These are phyloP conservation scores for Drosophila subquinaria DNA, from an alignment of 2,888 invertebrate genomes.

Conservation along the genomic window DNA sequence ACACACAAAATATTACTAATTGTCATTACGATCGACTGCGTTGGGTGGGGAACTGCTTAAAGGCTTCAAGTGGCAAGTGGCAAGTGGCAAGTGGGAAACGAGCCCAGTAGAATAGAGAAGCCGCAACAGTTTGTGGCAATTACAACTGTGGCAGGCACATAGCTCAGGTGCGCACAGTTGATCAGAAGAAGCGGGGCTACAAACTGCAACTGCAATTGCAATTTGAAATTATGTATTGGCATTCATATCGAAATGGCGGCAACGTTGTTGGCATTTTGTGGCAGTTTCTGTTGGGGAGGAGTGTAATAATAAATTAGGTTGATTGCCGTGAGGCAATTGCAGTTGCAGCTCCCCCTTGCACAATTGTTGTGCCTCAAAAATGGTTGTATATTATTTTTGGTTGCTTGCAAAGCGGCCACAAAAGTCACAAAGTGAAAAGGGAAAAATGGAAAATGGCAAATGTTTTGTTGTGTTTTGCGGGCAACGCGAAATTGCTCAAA, in stretches of 20 bases:
- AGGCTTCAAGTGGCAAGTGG: slow-evolving; percentile 23
- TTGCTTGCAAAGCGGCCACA: slow-evolving; percentile 21
- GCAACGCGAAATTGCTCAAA: slow-evolving; percentile 40
- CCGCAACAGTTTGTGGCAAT: slow-evolving; percentile 34
- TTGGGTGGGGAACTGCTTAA: slow-evolving; percentile 20
- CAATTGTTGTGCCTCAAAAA: slow-evolving; percentile 9
- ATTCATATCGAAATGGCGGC: slow-evolving; percentile 58
- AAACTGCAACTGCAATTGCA: slow-evolving; percentile 43
- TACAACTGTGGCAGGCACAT: slow-evolving; percentile 17
- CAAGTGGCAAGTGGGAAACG: background rate
- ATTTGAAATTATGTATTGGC: slow-evolving; percentile 63
- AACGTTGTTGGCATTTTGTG: slow-evolving; percentile 29
- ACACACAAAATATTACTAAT: slow-evolving; percentile 45
- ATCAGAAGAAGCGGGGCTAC: background rate
- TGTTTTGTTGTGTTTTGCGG: slow-evolving; percentile 11
- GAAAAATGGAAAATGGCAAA: slow-evolving; percentile 31
- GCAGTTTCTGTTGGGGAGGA: slow-evolving; percentile 23
- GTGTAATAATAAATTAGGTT: slow-evolving; percentile 75
- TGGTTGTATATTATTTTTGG: background rate
- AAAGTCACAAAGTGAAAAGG: slow-evolving; percentile 41
- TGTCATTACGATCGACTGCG: slow-evolving; percentile 42
- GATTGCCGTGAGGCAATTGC: slow-evolving; percentile 68
- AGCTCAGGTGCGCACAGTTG: slow-evolving; percentile 3
- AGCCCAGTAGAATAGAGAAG: slow-evolving; percentile 11
- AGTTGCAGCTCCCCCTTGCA: slow-evolving; percentile 27